phyloP scores from a whole-genome alignment of 2,888 invertebrate species.

The Mythimna vitellina region DNA sequence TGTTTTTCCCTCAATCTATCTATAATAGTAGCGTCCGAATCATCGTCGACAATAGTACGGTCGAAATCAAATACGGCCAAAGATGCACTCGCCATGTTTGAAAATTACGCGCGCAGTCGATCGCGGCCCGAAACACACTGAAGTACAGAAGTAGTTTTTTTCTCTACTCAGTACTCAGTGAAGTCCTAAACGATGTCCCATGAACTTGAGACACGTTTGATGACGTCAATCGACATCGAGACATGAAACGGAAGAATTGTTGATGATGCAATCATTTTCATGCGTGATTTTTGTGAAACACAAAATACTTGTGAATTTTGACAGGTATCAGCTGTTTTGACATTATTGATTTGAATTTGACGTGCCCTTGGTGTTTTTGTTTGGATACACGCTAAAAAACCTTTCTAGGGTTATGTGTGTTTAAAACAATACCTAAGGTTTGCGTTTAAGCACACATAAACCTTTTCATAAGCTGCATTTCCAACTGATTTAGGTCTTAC shows the following conservation, averaged over 20 bases:
- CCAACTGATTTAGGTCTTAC: neutral
- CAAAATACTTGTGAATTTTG: slow-evolving; percentile 50
- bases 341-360: slow-evolving; percentile 53
- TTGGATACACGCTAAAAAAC: slow-evolving; percentile 29
- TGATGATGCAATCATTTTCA: slow-evolving; percentile 67
- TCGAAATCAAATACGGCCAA: slow-evolving; percentile 88
- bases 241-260: slow-evolving; percentile 51
- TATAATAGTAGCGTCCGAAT: slow-evolving; percentile 86
- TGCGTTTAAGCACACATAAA: neutral
- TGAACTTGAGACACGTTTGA: slow-evolving; percentile 39
- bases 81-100: slow-evolving; percentile 73
- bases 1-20: slow-evolving; percentile 81
- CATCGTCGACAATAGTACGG: slow-evolving; percentile 84
- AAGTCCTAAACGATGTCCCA: slow-evolving; percentile 28
- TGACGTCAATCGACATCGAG: slow-evolving; percentile 57
- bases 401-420: too few species aligned
- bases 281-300: slow-evolving; percentile 35
- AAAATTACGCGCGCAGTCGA: slow-evolving; percentile 69
- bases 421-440: neutral
- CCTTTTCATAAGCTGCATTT: neutral
- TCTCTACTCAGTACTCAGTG: slow-evolving; percentile 28
- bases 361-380: slow-evolving; percentile 26
- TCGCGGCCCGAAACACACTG: slow-evolving; percentile 66
- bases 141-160: slow-evolving; percentile 20
- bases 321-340: slow-evolving; percentile 58